phyloP scores from a whole-genome alignment of 2,888 invertebrate genomes.

The Pristionchus exspectatus region DNA sequence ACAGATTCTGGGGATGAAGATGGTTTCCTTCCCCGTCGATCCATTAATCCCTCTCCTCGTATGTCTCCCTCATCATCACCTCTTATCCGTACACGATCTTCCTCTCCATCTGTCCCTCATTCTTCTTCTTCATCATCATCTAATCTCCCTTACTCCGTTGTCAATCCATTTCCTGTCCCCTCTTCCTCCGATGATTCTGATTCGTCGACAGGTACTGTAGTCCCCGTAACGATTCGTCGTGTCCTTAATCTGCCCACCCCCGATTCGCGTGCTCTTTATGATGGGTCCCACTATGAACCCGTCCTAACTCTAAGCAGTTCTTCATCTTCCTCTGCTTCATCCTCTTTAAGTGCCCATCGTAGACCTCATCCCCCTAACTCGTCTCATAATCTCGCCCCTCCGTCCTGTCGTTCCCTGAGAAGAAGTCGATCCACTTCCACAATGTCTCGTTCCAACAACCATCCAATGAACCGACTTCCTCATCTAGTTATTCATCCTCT shows the following conservation, averaged over 20 bases:
- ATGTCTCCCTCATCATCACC: background rate
- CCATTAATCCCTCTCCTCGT: background rate
- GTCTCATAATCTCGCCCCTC: background rate
- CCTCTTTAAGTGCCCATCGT: background rate
- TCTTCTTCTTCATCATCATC: background rate
- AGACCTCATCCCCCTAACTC: background rate
- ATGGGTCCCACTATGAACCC: background rate
- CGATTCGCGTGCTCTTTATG: background rate
- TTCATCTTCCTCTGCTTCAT: background rate
- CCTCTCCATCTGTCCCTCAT: background rate
- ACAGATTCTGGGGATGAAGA: background rate
- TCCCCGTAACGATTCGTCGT: background rate
- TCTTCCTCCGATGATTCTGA: background rate
- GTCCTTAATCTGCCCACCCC: conserved; percentile 13
- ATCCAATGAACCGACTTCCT: background rate
- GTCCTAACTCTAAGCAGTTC: background rate
- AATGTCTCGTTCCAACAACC: background rate
- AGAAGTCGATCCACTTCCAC: background rate
- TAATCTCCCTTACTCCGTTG: background rate
- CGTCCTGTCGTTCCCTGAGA: background rate
- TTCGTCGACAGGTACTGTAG: background rate
- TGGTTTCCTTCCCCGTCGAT: conserved; percentile 17
- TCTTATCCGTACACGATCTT: background rate
- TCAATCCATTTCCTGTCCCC: background rate
- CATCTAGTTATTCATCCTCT: no score